Percentiles rank a stretch among this genome's conserved stretches.
Evolutionary conservation across 2,888 invertebrate genomes (phyloP).

Genomic region (Bombyx huttoni): DNA sequence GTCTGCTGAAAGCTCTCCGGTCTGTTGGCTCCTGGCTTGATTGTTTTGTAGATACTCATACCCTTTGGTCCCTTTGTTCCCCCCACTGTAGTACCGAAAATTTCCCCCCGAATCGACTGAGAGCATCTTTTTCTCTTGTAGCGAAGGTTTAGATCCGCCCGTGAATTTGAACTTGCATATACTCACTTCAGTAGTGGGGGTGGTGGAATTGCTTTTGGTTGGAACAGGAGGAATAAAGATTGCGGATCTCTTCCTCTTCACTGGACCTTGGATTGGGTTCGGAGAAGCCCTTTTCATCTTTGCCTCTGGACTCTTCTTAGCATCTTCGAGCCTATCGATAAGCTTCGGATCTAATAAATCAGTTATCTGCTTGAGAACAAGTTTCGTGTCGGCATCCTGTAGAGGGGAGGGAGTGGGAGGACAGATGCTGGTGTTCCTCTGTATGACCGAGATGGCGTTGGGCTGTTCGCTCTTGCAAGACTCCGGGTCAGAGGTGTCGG

Average conservation of each 20-base stretch:
- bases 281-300: slow-evolving; percentile 61
- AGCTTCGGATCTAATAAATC: slow-evolving; percentile 59
- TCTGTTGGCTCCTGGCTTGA: slow-evolving; percentile 49
- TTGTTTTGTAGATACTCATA: slow-evolving; percentile 83
- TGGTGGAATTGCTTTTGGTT: slow-evolving; percentile 78
- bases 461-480: slow-evolving; percentile 52
- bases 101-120: slow-evolving; percentile 92
- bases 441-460: slow-evolving; percentile 61
- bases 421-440: slow-evolving; percentile 47
- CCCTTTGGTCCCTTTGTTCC: slow-evolving; percentile 85
- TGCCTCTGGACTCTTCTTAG: slow-evolving; percentile 37
- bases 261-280: slow-evolving; percentile 48
- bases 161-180: slow-evolving; percentile 96
- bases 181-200: slow-evolving; percentile 87
- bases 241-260: slow-evolving; percentile 84
- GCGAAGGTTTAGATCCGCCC: slow-evolving; percentile 88
- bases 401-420: slow-evolving; percentile 37
- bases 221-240: slow-evolving; percentile 89
- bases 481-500: slow-evolving; percentile 61
- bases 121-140: slow-evolving; percentile 93
- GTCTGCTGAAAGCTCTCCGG: slow-evolving; percentile 23
- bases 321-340: slow-evolving; percentile 46
- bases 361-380: slow-evolving; percentile 61
- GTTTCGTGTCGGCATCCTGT: slow-evolving; percentile 50
- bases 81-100: slow-evolving; percentile 89